A percentile compares a stretch with the other conserved stretches of the same genome.
phyloP scores from a whole-genome alignment of 2,113 vertebrate species.

The Pygoscelis adeliae region DNA sequence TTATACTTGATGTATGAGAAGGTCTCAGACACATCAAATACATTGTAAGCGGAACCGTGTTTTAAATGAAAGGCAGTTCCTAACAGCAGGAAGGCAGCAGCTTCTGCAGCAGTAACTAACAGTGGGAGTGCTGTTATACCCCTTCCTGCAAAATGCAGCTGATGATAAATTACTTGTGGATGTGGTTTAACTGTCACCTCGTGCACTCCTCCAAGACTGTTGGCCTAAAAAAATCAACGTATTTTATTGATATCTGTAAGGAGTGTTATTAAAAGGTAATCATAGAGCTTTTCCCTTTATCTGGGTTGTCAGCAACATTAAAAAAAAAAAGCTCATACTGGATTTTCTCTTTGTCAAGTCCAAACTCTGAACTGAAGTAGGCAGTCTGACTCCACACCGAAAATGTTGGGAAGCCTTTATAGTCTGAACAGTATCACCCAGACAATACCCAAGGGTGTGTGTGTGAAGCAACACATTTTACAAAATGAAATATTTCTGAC shows the following conservation, averaged over 20 bases:
- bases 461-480: neutral
- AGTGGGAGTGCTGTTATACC: neutral
- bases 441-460: too few species aligned
- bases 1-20: neutral
- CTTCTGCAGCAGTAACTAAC: neutral
- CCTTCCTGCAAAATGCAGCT: neutral
- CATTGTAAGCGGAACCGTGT: neutral
- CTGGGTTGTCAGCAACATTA: neutral
- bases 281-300: neutral
- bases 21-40: neutral
- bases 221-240: neutral
- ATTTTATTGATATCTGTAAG: neutral
- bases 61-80: neutral
- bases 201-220: neutral
- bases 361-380: neutral
- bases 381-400: neutral
- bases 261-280: neutral
- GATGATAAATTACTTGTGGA: neutral
- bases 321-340: neutral
- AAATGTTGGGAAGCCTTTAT: neutral
- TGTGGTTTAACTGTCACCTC: neutral
- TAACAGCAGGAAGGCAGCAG: neutral
- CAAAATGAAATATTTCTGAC: neutral
- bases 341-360: neutral
- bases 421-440: neutral